Conservation (phyloP, 2,113 vertebrate species). For the Notiomystis cincta region DNA sequence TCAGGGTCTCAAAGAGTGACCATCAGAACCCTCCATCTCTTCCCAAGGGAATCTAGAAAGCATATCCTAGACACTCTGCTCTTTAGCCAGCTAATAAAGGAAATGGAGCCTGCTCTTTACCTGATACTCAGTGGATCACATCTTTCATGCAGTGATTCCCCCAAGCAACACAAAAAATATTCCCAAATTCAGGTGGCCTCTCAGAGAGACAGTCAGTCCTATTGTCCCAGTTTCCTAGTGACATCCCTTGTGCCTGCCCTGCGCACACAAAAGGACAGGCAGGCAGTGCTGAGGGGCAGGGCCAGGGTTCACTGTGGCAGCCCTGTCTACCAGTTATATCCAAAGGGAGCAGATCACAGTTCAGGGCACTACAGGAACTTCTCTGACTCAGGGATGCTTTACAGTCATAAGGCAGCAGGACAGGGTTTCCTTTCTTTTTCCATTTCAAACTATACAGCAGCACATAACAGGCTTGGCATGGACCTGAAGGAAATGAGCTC, state of each 20-base stretch:
- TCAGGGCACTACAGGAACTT: neutral
- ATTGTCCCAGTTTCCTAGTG: neutral
- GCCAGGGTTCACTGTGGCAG: neutral
- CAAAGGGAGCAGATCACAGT: neutral
- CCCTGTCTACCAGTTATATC: neutral
- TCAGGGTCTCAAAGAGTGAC: neutral
- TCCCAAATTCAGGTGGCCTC: neutral
- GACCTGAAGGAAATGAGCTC: neutral
- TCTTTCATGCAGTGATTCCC: neutral
- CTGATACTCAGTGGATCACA: neutral
- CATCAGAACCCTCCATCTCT: neutral
- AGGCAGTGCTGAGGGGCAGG: neutral
- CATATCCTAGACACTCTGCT: no score
- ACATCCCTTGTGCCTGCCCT: neutral
- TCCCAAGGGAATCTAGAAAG: neutral
- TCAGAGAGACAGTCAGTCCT: neutral
- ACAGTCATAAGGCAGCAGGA: neutral
- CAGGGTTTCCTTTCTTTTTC: neutral
- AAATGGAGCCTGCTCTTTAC: neutral
- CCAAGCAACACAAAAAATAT: neutral
- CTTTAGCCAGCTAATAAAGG: neutral
- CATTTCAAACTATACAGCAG: neutral
- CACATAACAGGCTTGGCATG: neutral
- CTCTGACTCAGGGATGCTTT: neutral
- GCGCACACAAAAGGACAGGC: fast-evolving